Evolutionary conservation across 2,797 vertebrate species (phyloP), one percentile per base, ranked within the genome.

Genomic region (Crocodylus rhombifer): DNA sequence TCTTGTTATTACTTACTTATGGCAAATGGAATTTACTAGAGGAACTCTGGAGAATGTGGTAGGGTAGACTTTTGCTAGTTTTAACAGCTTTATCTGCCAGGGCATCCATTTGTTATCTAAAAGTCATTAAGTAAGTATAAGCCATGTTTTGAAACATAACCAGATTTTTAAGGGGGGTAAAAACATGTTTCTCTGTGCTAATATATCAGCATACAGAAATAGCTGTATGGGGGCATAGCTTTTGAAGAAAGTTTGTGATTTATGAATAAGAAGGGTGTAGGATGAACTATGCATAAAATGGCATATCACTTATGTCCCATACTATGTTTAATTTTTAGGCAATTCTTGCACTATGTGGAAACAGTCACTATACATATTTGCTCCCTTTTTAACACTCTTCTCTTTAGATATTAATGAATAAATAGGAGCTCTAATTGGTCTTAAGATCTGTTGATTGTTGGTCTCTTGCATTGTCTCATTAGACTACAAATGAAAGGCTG

Each of bases 11-110:
- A 15, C 16, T 82, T 84, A 42, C 80, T 91, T 28, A n/a, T 86
- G 61, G 21, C 71, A 86, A 26, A 36, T n/a, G n/a, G 77, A 91
- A 62, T 94, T 89, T 95, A 89, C 86, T 13, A 64, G 86, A 77
- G 73, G 78, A 14, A 78, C 69, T 69, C 77, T 61, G 64, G 28
- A 84, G 61, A 0, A 0, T 17, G 69, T 62, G 1, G 7, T 62
- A 86, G 64, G 63, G 79, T 64, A 62, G 58, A 33, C 61, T 86
- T 89, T 67, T 1, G 1, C 13, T 56, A 17, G 57, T 76, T 51
- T 60, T 12, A 84, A 42, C 2, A 3, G 58, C 0, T 0, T 1
- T 77, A 76, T 93, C 89, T 93, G 76, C 89, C 90, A 92, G 86
- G 74, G 6, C 36, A 93, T 86, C 74, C n/a, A 14, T 93, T 94